These are phyloP conservation scores for Neoniphon sammara DNA, from an alignment of 2,797 vertebrate genomes.

Conservation along the genomic window DNA sequence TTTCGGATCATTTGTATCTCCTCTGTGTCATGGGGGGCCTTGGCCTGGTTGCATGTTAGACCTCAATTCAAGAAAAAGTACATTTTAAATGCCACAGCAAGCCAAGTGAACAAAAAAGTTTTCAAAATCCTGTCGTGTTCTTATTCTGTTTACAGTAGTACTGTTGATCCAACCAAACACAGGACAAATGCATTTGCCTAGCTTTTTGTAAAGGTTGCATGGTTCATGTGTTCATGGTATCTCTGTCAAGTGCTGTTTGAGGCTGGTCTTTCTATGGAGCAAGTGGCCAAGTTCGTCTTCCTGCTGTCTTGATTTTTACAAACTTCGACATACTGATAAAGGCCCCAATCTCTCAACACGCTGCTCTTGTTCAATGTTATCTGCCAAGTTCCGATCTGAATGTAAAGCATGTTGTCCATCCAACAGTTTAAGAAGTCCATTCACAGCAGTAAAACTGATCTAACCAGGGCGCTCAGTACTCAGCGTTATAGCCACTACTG, in stretches of 20 bases:
- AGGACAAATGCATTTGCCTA: constrained; percentile 8
- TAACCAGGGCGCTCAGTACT: constrained; percentile 21
- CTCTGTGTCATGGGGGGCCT: constrained; percentile 12
- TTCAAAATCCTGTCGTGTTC: constrained; percentile 13
- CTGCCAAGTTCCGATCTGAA: constrained; percentile 23
- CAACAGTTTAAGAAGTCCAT: constrained; percentile 13
- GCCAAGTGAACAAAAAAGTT: constrained; percentile 39
- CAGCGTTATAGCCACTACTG: constrained; percentile 29
- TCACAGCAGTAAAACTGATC: constrained; percentile 10
- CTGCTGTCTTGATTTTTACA: not conserved
- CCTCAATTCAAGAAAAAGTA: constrained; percentile 1
- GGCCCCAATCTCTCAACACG: constrained; percentile 8
- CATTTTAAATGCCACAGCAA: constrained; percentile 24
- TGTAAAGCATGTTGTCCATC: constrained; percentile 44
- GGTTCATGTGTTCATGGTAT: constrained; percentile 7
- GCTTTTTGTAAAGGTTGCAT: constrained; percentile 32
- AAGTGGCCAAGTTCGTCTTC: constrained; percentile 33
- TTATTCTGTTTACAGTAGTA: constrained; percentile 40
- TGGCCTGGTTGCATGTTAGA: constrained; percentile 15
- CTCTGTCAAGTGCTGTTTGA: constrained; percentile 24
- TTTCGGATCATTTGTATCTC: constrained; percentile 1
- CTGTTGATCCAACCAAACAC: constrained; percentile 44
- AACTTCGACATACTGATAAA: constrained; percentile 12
- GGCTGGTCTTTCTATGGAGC: constrained; percentile 9
- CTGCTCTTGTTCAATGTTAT: constrained; percentile 1